Evolutionary conservation across 2,888 invertebrate species (phyloP), one percentile per base, ranked within the genome.

Genomic region (Strigamia transsilvanica): DNA sequence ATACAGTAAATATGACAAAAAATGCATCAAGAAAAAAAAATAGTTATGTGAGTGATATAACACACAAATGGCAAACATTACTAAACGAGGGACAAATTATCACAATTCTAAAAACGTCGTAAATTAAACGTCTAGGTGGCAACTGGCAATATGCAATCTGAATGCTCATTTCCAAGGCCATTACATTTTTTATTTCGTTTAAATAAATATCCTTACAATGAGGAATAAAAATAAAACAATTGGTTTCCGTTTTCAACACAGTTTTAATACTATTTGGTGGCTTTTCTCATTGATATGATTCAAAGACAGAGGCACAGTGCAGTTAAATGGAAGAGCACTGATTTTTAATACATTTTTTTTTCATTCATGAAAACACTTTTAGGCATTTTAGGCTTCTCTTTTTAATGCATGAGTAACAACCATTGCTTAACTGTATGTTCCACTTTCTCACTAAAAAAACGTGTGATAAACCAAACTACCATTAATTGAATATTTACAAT

Each of bases 261-360:
- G n/a, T 56, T 56, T 56, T 56, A 56, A 56, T 56, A 56, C 56
- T 56, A 56, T 56, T 56, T 18, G 56, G 56, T 18, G 15, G 56
- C 56, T 56, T 56, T 56, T 56, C 38, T 38, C n/a, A 56, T 56
- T 56, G 56, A 56, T 56, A 56, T 56, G 56, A 56, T 56, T 18
- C 5, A 46, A 13, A 18, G 18, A 56, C 15, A 18, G 56, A 56
- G 56, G 56, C 56, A 56, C 56, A 56, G 56, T 56, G 56, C 56
- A 56, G 18, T 21, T 56, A 18, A 56, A 56, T 56, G 56, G 56
- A 56, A 56, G 56, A 56, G 56, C 56, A 56, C 56, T 56, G 56
- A 56, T 56, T 51, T n/a, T 56, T 18, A 56, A 56, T 56, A 56
- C 56, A 56, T 56, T 56, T 56, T 56, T 56, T 56, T 56, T 56